These are phyloP conservation scores for Drosophila busckii DNA, from an alignment of 1,140 invertebrate species.

Conservation along the genomic window DNA sequence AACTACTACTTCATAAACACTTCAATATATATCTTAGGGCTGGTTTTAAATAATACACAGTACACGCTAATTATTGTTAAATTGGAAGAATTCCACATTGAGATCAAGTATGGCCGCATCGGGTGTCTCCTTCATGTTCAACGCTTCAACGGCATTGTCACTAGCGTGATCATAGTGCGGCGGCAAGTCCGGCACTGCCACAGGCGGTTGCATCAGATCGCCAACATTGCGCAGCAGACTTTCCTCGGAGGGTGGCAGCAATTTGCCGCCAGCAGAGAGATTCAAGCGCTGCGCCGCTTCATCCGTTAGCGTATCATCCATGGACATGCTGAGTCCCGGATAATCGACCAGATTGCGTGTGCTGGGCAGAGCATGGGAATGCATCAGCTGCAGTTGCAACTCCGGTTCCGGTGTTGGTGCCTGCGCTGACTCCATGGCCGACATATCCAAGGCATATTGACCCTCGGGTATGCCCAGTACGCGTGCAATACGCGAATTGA, in stretches of 20 bases:
- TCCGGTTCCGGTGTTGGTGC: conserved; percentile 55
- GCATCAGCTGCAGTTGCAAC: conserved; percentile 16
- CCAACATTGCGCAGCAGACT: conserved; percentile 67
- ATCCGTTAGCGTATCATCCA: conserved; percentile 72
- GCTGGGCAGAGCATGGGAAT: conserved; percentile 1
- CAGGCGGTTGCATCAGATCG: conserved; percentile 65
- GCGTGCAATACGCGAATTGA: conserved; percentile 54
- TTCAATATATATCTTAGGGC: too few species aligned
- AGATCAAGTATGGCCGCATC: conserved; percentile 60
- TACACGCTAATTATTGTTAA: conserved; percentile 67
- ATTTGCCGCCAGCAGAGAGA: conserved; percentile 67
- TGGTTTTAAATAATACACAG: too few species aligned
- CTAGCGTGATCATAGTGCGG: conserved; percentile 72
- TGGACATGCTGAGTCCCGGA: conserved; percentile 66
- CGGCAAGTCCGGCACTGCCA: conserved; percentile 42
- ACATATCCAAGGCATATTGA: conserved; percentile 73
- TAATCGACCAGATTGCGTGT: conserved; percentile 60
- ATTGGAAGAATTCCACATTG: conserved; percentile 72
- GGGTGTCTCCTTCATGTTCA: conserved; percentile 64
- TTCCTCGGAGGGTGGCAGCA: conserved; percentile 71
- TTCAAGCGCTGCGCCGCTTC: conserved; percentile 74
- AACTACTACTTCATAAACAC: too few species aligned
- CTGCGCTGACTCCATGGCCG: conserved; percentile 62
- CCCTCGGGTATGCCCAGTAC: conserved; percentile 73
- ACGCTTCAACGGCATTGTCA: conserved; percentile 74